These are phyloP conservation scores for Scotopteryx bipunctaria DNA, from an alignment of 2,888 invertebrate species.

Conservation along the genomic window DNA sequence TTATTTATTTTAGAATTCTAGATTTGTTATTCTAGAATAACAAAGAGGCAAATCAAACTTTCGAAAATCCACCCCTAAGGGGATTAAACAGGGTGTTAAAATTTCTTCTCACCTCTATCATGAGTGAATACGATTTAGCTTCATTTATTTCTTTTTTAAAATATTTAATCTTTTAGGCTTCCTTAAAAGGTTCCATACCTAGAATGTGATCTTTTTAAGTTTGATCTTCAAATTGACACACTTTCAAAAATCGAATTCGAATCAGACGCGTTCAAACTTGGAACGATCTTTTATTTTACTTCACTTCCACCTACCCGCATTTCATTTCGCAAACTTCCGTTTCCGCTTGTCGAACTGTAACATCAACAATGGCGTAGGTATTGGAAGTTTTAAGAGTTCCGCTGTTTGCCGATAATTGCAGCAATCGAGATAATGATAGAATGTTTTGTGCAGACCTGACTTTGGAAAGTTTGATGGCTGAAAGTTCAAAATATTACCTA, in stretches of 20 bases:
- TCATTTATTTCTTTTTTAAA: no score
- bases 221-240: neutral
- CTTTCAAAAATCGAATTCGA: constrained; percentile 14
- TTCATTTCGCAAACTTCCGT: constrained; percentile 37
- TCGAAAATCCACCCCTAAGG: no score
- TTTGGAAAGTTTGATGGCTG: constrained; percentile 3
- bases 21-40: no score
- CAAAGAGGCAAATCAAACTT: no score
- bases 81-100: no score
- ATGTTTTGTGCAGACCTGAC: constrained; percentile 32
- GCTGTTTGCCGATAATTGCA: constrained; percentile 41
- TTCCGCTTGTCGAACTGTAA: constrained; percentile 31
- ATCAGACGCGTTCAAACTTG: constrained; percentile 14
- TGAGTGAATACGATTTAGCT: no score
- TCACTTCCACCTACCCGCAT: constrained; percentile 39
- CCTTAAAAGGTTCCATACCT: no score
- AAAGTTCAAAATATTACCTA: neutral
- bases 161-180: no score
- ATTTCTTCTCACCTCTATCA: no score
- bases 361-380: constrained; percentile 30
- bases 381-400: constrained; percentile 34
- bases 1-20: no score
- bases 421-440: constrained; percentile 45
- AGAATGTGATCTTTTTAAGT: neutral
- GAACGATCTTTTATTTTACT: constrained; percentile 37